A percentile compares a stretch with the other conserved stretches of the same genome.
Conservation (phyloP, 2,797 vertebrate genomes). For the Lerista edwardsae region DNA sequence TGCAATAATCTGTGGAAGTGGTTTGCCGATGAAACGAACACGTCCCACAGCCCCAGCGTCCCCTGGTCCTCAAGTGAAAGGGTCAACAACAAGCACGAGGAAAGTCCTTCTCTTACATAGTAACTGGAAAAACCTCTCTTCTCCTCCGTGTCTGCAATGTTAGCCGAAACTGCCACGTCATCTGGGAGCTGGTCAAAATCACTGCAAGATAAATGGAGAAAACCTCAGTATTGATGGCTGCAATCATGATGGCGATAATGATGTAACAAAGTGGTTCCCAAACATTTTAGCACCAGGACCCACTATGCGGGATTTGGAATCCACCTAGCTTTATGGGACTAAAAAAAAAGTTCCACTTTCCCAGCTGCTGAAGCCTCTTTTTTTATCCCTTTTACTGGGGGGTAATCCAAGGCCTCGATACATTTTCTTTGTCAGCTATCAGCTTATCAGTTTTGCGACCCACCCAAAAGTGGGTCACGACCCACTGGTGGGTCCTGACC, state of each 20-base stretch:
- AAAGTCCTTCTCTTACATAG: slow-evolving; percentile 81
- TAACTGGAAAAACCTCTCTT: slow-evolving; percentile 92
- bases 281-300: too few species aligned
- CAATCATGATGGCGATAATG: not conserved
- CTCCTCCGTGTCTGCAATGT: slow-evolving; percentile 92
- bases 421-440: too few species aligned
- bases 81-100: not conserved
- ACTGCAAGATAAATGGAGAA: slow-evolving; percentile 71
- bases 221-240: slow-evolving; percentile 1
- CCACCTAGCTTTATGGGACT: too few species aligned
- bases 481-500: too few species aligned
- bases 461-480: too few species aligned
- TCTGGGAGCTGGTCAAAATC: slow-evolving; percentile 95
- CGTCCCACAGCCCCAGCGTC: not conserved
- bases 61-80: not conserved
- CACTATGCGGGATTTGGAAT: too few species aligned
- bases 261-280: not conserved
- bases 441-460: too few species aligned
- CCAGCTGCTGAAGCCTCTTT: too few species aligned
- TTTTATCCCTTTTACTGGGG: too few species aligned
- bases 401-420: too few species aligned
- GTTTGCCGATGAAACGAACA: not conserved
- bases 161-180: slow-evolving; percentile 88
- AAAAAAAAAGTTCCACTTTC: too few species aligned
- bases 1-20: not conserved